A percentile compares a stretch with the other conserved stretches of the same genome.
phyloP scores from a whole-genome alignment of 2,888 invertebrate genomes.

The Nebria brevicollis region DNA sequence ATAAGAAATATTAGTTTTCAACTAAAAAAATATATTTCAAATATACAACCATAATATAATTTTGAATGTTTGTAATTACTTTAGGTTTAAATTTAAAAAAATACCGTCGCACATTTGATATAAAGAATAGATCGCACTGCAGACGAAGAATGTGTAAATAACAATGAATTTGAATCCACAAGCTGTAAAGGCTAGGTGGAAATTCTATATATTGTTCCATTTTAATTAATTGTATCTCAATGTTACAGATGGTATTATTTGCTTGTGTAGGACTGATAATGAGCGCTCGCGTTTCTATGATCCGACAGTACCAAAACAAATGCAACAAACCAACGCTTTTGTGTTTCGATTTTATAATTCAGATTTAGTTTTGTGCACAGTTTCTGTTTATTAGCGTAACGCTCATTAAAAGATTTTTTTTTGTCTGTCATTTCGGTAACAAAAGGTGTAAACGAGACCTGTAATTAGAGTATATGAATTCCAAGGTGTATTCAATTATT shows the following conservation, averaged over 20 bases:
- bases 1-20: no score
- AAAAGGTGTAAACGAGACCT: not conserved
- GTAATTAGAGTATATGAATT: not conserved
- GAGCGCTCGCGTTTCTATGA: conserved; percentile 20
- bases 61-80: no score
- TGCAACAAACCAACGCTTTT: not conserved
- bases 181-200: not conserved
- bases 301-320: conserved; percentile 13
- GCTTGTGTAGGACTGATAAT: conserved; percentile 28
- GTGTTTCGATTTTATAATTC: not conserved
- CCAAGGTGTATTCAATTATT: not conserved
- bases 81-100: no score
- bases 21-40: no score
- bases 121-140: no score
- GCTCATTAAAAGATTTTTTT: not conserved
- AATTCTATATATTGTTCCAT: conserved; percentile 25
- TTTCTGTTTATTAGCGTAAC: not conserved
- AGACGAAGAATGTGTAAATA: not conserved
- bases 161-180: not conserved
- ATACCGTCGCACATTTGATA: no score
- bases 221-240: conserved; percentile 38
- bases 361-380: not conserved
- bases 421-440: not conserved
- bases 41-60: no score
- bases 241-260: conserved; percentile 27